Evolutionary conservation across 2,888 invertebrate species (phyloP).

Genomic region (Urechis unicinctus): DNA sequence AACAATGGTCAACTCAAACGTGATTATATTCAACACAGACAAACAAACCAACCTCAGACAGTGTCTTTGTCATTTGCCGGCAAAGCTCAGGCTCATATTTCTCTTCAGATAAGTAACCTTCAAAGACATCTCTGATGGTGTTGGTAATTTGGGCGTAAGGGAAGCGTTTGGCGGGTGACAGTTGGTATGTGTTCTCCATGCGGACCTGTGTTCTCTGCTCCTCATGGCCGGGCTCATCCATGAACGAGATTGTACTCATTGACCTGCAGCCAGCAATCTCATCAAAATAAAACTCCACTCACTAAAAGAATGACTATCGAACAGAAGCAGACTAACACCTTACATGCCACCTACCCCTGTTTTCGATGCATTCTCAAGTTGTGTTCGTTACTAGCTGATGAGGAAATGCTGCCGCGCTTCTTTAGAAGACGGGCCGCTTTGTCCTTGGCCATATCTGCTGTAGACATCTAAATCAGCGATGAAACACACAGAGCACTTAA

Average conservation of each 20-base stretch:
- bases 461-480: no score
- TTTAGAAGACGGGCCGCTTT: conserved; percentile 43
- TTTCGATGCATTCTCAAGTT: not conserved
- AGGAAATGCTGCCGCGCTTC: conserved; percentile 43
- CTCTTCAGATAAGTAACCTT: conserved; percentile 44
- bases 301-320: not conserved
- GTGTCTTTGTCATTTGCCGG: conserved; percentile 47
- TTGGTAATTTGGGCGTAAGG: conserved; percentile 34
- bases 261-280: conserved; percentile 32
- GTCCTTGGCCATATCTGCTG: conserved; percentile 30
- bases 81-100: conserved; percentile 47
- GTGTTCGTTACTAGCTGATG: conserved; percentile 30
- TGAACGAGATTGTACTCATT: conserved; percentile 45
- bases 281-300: not conserved
- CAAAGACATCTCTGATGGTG: conserved; percentile 43
- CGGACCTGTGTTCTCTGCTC: conserved; percentile 31
- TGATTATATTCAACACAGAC: no score
- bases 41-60: conserved; percentile 40
- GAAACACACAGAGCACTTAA: no score
- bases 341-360: not conserved
- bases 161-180: conserved; percentile 34
- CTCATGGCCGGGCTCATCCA: conserved; percentile 42
- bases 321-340: not conserved
- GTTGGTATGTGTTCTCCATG: conserved; percentile 46
- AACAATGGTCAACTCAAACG: not conserved